Evolutionary conservation across 2,888 invertebrate species (phyloP), one percentile per base, ranked within the genome.

Genomic region (Cylindroiulus punctatus): DNA sequence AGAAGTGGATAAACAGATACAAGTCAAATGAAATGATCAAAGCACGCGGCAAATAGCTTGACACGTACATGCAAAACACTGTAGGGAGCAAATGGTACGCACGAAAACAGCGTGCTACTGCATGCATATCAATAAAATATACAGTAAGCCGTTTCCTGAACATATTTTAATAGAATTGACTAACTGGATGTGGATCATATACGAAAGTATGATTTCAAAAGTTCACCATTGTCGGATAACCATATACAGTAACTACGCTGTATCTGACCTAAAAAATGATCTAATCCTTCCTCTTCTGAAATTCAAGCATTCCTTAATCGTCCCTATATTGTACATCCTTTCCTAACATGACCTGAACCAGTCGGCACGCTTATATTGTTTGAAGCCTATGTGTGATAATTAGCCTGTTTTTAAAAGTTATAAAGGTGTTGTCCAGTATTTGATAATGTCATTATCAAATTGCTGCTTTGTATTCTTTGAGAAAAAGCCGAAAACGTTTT

Each of bases 401-500:
- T 65, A 65, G 26, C 26, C 26, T 52, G 26, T 65, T 14, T 65
- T 65, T 14, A 52, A 57, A 65, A 65, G 26, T 65, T 8, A 8
- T 65, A 26, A 26, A 65, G 65, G 65, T 65, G 65, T 65, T 65
- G 12, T 8, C 12, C 12, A 65, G n/a, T 26, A 65, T 65, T 65
- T 22, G 65, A 26, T 65, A 26, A 65, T n/a, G 12, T 65, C 26
- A 22, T 65, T 65, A 65, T 26, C 26, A 26, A 52, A n/a, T 52
- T 5, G n/a, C 52, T n/a, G 52, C 52, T 52, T 52, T 65, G 19
- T 26, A 65, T 65, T 65, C 65, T 65, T 65, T 65, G 65, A 65
- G 65, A 65, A 65, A 65, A 65, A 65, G 65, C 26, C 65, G 22
- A 65, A 65, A 65, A 65, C 8, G 65, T 65, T 65, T 65, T 65